Evolutionary conservation across 2,888 invertebrate species (phyloP), one percentile per base, ranked within the genome.

Genomic region (Clanis bilineata): DNA sequence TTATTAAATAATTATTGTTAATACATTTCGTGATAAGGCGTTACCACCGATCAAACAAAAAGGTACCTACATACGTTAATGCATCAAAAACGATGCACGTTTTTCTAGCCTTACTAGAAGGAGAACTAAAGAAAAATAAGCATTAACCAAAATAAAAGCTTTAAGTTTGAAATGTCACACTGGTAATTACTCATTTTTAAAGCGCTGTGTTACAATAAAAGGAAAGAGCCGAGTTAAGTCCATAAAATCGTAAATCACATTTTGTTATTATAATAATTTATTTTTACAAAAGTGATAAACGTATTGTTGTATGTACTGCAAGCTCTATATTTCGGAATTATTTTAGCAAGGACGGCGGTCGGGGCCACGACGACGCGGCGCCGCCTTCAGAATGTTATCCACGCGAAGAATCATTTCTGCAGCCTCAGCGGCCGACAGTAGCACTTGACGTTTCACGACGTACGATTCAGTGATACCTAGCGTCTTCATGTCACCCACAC

Each of bases 361-460:
- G 64, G 96, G 96, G 0, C 95, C 95, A 65, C 99, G 95, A 77
- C 95, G 95, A 67, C 98, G 94, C 7, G 98, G 98, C 32, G 98
- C 98, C 9, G 98, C 94, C 85, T 96, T 97, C 64, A 99, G 96
- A 70, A 99, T 99, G 88, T 98, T 96, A 88, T 99, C 99, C 0
- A 99, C 99, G 59, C 99, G 95, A 21, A 99, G 93, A 74, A 99
- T 99, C 97, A 99, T 98, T 92, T 99, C 99, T 0, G 99, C 99
- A 0, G 99, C 99, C 88, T 99, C 99, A 0, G 98, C 92, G 0
- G 99, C 99, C 6, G 98, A 98, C 63, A 98, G 80, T 59, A 99
- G 90, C 56, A 99, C 98, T 87, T 99, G 99, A 36, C 97, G 94
- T 88, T 99, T 99, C 6, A 99, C 99, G 32, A 97, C 97, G 92